Base-by-base conservation (phyloP, 2,113 vertebrate species). In the Centropus bengalensis region DNA sequence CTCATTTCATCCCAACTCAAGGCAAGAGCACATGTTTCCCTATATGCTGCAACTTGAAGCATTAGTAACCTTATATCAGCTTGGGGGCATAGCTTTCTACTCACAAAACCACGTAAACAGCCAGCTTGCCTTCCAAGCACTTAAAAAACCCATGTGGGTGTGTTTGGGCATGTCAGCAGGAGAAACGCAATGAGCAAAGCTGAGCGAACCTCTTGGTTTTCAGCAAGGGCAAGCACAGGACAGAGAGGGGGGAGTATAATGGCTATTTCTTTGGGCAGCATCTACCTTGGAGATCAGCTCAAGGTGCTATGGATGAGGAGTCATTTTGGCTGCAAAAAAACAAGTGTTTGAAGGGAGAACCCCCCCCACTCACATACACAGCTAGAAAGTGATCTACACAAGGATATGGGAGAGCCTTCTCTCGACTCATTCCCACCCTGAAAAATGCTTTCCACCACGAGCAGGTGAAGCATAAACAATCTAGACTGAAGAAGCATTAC, bases 71-170 rank as follows among this genome's bases (percentile, higher is more conserved):
- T 70, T 20, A 19, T 14, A 70, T 70, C 85, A 86, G 92, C 96
- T 92, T 24, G 44, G 8, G 95, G 96, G 91, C 91, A 97, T 64
- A 89, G 56, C 91, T 95, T 97, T 94, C 89, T 73, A 85, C 78
- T 91, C 20, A 1, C 28, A 79, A 92, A 96, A 71, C 89, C 93
- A 92, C 4, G 24, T 58, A 58, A 96, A 92, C 97, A 95, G 75
- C 45, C 78, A 88, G 83, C 69, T 54, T 64, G 86, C 84, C 70
- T 95, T 91, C 75, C 67, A 71, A 89, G 68, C 24, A 15, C 74
- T 93, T 56, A 69, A 71, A 55, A 87, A 94, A 74, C 9, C 19
- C 67, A 40, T 77, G 85, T 6, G 8, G 84, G 79, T 77, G 20
- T 80, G 87, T 88, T 22, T 15, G 85, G 93, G 86, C 93, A 89